Percentiles rank a stretch among this genome's conserved stretches.
Evolutionary conservation across 2,113 vertebrate genomes (phyloP).

Genomic region (Oryzias melastigma): DNA sequence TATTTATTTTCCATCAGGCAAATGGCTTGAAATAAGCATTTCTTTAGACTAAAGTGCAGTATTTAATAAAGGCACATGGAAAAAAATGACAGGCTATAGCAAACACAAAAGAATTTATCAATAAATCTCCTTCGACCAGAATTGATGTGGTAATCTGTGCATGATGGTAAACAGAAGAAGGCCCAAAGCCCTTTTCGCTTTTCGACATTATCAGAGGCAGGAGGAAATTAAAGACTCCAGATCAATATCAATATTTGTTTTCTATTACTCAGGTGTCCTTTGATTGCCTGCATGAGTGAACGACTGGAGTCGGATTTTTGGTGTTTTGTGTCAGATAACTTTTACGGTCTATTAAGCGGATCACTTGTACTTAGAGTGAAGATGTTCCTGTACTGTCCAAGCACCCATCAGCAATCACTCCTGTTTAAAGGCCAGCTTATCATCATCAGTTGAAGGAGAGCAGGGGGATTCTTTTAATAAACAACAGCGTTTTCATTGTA

Average conservation of each 20-base stretch:
- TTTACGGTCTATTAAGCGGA: slow-evolving; percentile 56
- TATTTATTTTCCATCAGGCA: slow-evolving; percentile 10
- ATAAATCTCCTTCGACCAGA: slow-evolving; percentile 51
- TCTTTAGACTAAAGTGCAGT: slow-evolving; percentile 25
- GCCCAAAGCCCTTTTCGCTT: slow-evolving; percentile 49
- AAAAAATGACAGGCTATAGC: slow-evolving; percentile 48
- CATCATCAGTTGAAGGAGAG: slow-evolving; percentile 38
- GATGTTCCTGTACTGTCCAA: slow-evolving; percentile 46
- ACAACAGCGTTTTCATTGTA: slow-evolving; percentile 20
- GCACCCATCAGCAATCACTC: slow-evolving; percentile 53
- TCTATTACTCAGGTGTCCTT: slow-evolving; percentile 66
- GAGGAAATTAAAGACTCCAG: slow-evolving; percentile 63
- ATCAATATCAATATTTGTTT: slow-evolving; percentile 76
- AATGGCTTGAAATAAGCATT: slow-evolving; percentile 24
- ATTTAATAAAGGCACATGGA: slow-evolving; percentile 44
- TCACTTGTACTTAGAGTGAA: slow-evolving; percentile 62
- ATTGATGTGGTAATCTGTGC: slow-evolving; percentile 54
- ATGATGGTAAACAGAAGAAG: slow-evolving; percentile 53
- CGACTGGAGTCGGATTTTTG: slow-evolving; percentile 52
- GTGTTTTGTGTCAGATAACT: slow-evolving; percentile 62
- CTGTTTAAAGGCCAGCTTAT: slow-evolving; percentile 41
- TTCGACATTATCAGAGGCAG: slow-evolving; percentile 59
- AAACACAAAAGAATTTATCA: slow-evolving; percentile 59
- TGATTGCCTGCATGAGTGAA: slow-evolving; percentile 60
- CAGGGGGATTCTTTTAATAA: slow-evolving; percentile 11